Percentiles rank a stretch among this genome's conserved stretches.
These are phyloP conservation scores for Sphenodon punctatus DNA, from an alignment of 2,797 vertebrate species.

Conservation along the genomic window DNA sequence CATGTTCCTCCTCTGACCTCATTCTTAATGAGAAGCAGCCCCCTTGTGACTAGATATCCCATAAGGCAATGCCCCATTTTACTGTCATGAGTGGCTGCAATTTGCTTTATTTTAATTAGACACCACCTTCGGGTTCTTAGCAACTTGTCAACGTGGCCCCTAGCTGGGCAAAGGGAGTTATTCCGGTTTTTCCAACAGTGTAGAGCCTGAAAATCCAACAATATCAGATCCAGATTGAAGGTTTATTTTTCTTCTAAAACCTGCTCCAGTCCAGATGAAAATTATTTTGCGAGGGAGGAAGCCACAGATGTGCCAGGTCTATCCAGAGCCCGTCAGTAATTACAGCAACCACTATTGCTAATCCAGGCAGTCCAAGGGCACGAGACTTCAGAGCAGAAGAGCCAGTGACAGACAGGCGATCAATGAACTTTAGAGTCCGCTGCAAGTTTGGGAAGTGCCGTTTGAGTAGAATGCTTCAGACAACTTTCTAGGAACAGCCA, in stretches of 20 bases:
- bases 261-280: neutral
- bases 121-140: neutral
- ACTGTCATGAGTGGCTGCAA: neutral
- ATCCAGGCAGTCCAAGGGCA: neutral
- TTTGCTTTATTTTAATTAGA: neutral
- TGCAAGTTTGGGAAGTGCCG: neutral
- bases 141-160: fast-evolving
- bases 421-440: neutral
- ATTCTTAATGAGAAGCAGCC: neutral
- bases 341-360: neutral
- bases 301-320: neutral
- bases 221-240: neutral
- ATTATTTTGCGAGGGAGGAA: neutral
- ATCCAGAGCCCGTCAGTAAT: neutral
- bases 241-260: neutral
- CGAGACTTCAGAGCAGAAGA: neutral
- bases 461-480: neutral
- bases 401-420: neutral
- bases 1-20: fast-evolving
- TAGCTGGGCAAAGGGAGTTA: neutral
- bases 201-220: no score
- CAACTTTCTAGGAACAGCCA: neutral
- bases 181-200: no score
- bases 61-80: neutral
- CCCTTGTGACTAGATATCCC: neutral